Evolutionary conservation across 2,113 vertebrate species (phyloP).

Genomic region (Mobula birostris): DNA sequence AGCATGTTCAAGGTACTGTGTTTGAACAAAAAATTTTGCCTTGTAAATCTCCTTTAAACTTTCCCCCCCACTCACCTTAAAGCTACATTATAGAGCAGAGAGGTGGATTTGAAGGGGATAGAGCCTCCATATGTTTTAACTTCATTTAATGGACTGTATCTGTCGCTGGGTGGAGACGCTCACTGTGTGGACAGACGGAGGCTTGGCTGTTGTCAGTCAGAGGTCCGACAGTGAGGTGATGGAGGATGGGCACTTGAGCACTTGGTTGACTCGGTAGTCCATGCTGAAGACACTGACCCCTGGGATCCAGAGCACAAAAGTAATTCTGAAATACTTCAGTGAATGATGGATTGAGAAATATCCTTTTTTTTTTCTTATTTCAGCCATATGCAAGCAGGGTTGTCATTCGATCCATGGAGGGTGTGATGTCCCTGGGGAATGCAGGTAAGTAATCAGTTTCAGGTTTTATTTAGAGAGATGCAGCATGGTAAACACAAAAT

Average conservation of each 20-base stretch:
- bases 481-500: too few relatives aligned
- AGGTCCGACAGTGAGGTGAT: background rate
- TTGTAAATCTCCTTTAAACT: too few relatives aligned
- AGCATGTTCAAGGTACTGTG: too few relatives aligned
- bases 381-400: slow-evolving; percentile 89
- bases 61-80: too few relatives aligned
- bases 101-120: too few relatives aligned
- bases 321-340: background rate
- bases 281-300: background rate
- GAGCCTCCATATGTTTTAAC: too few relatives aligned
- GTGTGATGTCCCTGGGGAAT: slow-evolving; percentile 74
- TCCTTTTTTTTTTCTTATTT: slow-evolving; percentile 40
- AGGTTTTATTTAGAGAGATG: too few relatives aligned
- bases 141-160: too few relatives aligned
- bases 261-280: background rate
- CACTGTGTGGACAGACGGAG: background rate
- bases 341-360: slow-evolving; percentile 4
- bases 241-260: background rate
- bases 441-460: slow-evolving; percentile 69
- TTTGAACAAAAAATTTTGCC: too few relatives aligned
- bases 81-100: too few relatives aligned
- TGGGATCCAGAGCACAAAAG: background rate
- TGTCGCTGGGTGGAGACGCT: background rate
- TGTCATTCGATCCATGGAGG: slow-evolving; percentile 76
- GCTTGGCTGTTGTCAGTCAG: background rate